Percentiles rank a stretch among this genome's conserved stretches.
Evolutionary conservation across 2,888 invertebrate species (phyloP).

Genomic region (Morpho achilles): DNA sequence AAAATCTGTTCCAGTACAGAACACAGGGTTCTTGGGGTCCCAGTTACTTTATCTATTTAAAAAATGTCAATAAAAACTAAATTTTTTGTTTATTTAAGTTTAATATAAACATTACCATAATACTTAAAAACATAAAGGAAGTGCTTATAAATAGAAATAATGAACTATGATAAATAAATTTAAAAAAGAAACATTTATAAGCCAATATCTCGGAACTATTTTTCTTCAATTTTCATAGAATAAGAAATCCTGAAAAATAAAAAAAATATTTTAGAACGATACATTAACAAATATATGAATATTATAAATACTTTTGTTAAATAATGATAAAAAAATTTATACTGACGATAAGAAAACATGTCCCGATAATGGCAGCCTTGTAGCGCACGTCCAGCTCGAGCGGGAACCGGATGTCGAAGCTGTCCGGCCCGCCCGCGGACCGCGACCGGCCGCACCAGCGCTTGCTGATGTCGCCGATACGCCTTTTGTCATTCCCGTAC

Average conservation of each 20-base stretch:
- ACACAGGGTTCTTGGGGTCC: no score
- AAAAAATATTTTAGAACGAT: constrained; percentile 2
- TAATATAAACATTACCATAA: background rate
- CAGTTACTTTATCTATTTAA: no score
- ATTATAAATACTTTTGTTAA: no score
- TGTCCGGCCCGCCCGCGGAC: constrained; percentile 29
- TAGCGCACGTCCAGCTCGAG: constrained; percentile 37
- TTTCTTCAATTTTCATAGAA: constrained; percentile 35
- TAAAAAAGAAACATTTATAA: no score
- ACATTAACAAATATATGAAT: background rate
- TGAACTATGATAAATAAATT: no score
- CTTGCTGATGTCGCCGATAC: constrained; percentile 45
- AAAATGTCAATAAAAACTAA: no score
- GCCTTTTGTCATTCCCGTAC: constrained; percentile 36
- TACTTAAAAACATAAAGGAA: background rate
- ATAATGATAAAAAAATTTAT: background rate
- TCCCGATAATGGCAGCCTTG: constrained; percentile 46
- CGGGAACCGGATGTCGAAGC: constrained; percentile 41
- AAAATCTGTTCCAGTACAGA: no score
- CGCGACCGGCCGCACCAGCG: constrained; percentile 36
- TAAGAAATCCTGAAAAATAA: constrained; percentile 40
- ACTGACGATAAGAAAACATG: constrained; percentile 46
- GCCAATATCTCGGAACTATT: background rate
- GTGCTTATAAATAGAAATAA: background rate
- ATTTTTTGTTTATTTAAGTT: no score